phyloP scores from a whole-genome alignment of 2,113 vertebrate genomes.

The Istiophorus platypterus region DNA sequence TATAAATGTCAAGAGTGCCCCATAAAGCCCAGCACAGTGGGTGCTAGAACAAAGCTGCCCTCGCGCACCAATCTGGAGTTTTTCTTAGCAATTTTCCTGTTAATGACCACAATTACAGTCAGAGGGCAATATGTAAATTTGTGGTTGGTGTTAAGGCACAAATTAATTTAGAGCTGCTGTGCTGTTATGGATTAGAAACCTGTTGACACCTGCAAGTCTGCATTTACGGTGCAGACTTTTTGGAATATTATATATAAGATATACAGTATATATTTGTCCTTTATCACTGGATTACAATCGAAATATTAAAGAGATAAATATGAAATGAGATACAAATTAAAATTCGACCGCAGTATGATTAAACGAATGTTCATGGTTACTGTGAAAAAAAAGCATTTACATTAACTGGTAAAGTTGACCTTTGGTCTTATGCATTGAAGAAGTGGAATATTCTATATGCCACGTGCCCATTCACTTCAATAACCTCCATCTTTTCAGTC shows the following conservation, averaged over 20 bases:
- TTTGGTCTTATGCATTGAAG: too few species aligned
- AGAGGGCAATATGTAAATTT: slow-evolving; percentile 31
- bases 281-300: background rate
- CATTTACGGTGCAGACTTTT: too few species aligned
- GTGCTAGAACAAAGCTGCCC: slow-evolving; percentile 39
- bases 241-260: too few species aligned
- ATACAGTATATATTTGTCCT: too few species aligned
- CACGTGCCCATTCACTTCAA: too few species aligned
- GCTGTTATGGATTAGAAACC: slow-evolving; percentile 18
- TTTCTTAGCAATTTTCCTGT: slow-evolving; percentile 39
- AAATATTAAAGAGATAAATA: too few species aligned
- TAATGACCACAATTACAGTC: slow-evolving; percentile 44
- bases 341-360: background rate
- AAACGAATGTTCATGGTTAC: too few species aligned
- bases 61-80: slow-evolving; percentile 9
- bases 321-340: background rate
- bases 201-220: slow-evolving; percentile 29
- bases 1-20: slow-evolving; percentile 70
- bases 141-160: slow-evolving; percentile 1
- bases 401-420: too few species aligned
- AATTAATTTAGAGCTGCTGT: background rate
- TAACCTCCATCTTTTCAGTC: too few species aligned
- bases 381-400: too few species aligned
- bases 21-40: slow-evolving; percentile 46
- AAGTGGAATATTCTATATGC: too few species aligned